Evolutionary conservation across 2,797 vertebrate species (phyloP), one percentile per base, ranked within the genome.

Genomic region (Serranus cabrilla): DNA sequence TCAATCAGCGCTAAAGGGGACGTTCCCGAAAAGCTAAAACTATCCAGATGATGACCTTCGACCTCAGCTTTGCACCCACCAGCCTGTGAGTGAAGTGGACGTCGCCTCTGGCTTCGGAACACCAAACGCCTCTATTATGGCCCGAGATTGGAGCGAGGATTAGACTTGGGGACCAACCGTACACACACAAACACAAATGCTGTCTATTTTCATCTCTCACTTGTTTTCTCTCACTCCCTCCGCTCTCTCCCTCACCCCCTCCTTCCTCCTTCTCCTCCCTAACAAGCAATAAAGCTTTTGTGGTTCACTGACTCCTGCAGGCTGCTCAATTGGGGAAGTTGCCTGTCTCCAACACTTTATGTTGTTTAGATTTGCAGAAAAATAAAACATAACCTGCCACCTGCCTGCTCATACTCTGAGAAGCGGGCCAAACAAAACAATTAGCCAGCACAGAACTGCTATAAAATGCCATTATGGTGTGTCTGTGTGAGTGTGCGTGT

Each of bases 21-120:
- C 80, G 59, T 89, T 89, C 82, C 76, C 80, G 78, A 93, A 92
- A 80, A 87, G 78, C 91, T 94, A 93, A 93, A 94, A 92, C 93
- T 93, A 94, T 94, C 93, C 94, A 96, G 93, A 96, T 93, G 92
- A 95, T 74, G 88, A 93, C 90, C 93, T 92, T 62, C 88, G 91
- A 93, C 87, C 93, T 82, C 59, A 27, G 83, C 71, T 74, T 71
- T 74, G 79, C 80, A 71, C 80, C 86, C 86, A 71, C 70, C 70
- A 81, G 81, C 61, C 70, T 23, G 65, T 50, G 70, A 78, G 74
- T 84, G 85, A 81, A 85, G 76, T 84, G 88, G 87, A 87, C 58
- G 34, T 82, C 37, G 84, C 92, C 89, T 90, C 80, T 73, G 79
- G 89, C 74, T 81, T 60, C 47, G 14, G 62, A 54, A 71, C 70